Evolutionary conservation across 2,113 vertebrate species (phyloP).

Genomic region (Verasper variegatus): DNA sequence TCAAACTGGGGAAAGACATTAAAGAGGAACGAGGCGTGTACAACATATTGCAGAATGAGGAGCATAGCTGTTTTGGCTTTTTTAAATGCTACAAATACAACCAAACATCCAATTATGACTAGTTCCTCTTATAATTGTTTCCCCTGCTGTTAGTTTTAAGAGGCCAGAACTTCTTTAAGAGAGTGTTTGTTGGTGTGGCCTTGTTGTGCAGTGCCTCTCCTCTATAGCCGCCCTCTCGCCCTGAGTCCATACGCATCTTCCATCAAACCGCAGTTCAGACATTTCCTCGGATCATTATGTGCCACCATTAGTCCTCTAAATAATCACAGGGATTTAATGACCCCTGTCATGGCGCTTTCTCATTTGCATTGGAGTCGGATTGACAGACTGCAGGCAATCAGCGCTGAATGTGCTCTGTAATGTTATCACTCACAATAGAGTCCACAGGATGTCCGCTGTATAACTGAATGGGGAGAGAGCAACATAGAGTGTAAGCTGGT

Average conservation of each 20-base stretch:
- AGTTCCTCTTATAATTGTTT: background rate
- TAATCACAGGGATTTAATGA: conserved; percentile 61
- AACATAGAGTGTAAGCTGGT: conserved; percentile 21
- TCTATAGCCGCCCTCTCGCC: background rate
- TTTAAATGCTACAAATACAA: background rate
- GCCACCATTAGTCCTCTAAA: conserved; percentile 47
- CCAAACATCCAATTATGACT: background rate
- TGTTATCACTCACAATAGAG: background rate
- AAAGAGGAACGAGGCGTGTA: background rate
- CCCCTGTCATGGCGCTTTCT: conserved; percentile 14
- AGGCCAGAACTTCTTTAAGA: background rate
- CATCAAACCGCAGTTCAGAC: conserved; percentile 12
- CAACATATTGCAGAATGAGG: background rate
- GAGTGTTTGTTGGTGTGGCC: background rate
- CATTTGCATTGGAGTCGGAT: conserved; percentile 49
- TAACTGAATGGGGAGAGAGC: conserved; percentile 7
- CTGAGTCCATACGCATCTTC: conserved; percentile 12
- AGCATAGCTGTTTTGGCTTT: background rate
- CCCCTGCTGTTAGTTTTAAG: background rate
- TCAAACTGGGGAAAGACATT: conserved; percentile 41
- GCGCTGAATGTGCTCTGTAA: conserved; percentile 21
- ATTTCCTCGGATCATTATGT: conserved; percentile 53
- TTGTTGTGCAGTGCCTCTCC: conserved; percentile 1
- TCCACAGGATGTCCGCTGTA: conserved; percentile 1
- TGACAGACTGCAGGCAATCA: conserved; percentile 46